These are phyloP conservation scores for Antheraea yamamai DNA, from an alignment of 2,888 invertebrate species.

Conservation along the genomic window DNA sequence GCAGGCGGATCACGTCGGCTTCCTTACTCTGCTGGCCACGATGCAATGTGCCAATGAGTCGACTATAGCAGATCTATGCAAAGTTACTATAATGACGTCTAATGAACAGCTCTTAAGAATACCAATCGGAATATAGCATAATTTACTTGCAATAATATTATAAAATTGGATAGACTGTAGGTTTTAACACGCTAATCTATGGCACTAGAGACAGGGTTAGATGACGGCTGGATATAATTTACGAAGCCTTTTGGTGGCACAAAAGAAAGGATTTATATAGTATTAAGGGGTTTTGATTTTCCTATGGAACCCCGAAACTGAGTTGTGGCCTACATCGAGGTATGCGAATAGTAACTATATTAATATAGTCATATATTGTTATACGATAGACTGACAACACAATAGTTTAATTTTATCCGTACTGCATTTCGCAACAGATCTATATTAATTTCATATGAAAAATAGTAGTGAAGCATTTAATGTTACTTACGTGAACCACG, in stretches of 20 bases:
- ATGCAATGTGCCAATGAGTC: constrained; percentile 11
- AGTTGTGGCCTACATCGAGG: too few relatives aligned
- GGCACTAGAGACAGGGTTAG: neutral
- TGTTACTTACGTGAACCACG: neutral
- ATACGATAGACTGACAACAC: too few relatives aligned
- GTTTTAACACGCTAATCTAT: neutral
- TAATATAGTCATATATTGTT: too few relatives aligned
- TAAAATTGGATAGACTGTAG: neutral
- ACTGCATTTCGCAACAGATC: too few relatives aligned
- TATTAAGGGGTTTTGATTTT: too few relatives aligned
- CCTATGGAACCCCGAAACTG: too few relatives aligned
- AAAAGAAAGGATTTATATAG: neutral
- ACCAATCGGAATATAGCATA: neutral
- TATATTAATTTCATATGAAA: too few relatives aligned
- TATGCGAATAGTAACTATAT: too few relatives aligned
- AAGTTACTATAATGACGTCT: constrained; percentile 9
- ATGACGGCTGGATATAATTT: neutral
- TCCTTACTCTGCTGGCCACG: constrained; percentile 37
- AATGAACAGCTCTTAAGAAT: constrained; percentile 3
- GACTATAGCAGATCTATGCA: neutral
- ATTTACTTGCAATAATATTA: neutral
- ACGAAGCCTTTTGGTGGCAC: neutral
- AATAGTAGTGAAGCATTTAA: too few relatives aligned
- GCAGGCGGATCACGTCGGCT: constrained; percentile 49
- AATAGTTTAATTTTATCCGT: too few relatives aligned